Evolutionary conservation across 2,113 vertebrate species (phyloP).

Genomic region (Chamaetylas fuelleborni): DNA sequence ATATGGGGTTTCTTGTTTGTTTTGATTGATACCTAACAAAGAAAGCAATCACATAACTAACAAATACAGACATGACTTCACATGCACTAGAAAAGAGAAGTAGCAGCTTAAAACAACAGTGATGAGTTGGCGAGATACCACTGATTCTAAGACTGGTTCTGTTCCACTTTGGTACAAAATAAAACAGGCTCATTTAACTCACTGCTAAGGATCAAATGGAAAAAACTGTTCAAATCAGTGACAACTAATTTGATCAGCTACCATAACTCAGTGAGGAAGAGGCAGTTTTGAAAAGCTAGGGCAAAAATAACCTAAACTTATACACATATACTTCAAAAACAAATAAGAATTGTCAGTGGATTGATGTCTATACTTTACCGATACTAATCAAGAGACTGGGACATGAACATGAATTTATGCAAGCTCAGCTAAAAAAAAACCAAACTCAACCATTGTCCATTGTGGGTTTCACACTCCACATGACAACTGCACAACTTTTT

Average conservation of each 20-base stretch:
- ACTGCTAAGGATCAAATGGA: background rate
- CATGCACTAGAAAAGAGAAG: background rate
- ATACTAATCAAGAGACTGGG: background rate
- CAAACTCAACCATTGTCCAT: background rate
- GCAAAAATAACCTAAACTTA: background rate
- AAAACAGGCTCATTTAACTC: background rate
- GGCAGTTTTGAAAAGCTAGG: background rate
- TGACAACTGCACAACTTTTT: background rate
- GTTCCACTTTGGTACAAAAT: background rate
- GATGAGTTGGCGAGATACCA: background rate
- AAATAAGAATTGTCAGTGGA: background rate
- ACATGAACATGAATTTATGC: background rate
- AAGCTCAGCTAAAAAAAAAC: background rate
- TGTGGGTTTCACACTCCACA: background rate
- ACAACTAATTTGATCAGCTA: background rate
- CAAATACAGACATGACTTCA: background rate
- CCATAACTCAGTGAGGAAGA: background rate
- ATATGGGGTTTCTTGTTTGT: background rate
- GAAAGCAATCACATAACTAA: background rate
- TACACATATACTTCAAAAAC: background rate
- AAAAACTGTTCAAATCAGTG: background rate
- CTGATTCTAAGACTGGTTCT: background rate
- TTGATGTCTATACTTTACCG: background rate
- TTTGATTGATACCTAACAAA: background rate
- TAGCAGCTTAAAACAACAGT: background rate